phyloP scores from a whole-genome alignment of 2,888 invertebrate genomes.

The Drosophila testacea region DNA sequence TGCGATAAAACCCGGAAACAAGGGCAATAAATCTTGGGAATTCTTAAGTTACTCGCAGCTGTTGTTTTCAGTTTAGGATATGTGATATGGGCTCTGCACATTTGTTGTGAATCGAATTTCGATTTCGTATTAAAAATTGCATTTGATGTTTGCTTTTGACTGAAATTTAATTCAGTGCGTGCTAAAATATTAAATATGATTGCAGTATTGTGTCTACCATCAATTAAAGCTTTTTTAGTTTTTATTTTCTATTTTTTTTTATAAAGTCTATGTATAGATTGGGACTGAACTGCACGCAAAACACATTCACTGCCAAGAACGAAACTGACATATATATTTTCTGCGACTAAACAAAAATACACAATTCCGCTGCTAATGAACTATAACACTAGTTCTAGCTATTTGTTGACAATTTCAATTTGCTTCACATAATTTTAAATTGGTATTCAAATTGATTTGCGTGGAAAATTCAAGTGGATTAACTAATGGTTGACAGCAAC shows the following conservation, averaged over 20 bases:
- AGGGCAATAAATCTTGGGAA: no score
- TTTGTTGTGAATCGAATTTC: no score
- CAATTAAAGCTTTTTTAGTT: background rate
- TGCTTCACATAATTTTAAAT: background rate
- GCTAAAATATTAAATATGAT: no score
- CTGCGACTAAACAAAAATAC: slow-evolving; percentile 7
- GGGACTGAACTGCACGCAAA: slow-evolving; percentile 1
- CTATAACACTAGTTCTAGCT: background rate
- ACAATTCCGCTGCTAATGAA: slow-evolving; percentile 6
- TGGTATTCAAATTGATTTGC: slow-evolving; percentile 5
- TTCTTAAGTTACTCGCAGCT: no score
- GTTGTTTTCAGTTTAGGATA: no score
- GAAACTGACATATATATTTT: background rate
- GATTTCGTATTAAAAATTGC: no score
- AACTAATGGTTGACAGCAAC: background rate
- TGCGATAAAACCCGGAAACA: no score
- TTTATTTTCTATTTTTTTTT: slow-evolving; percentile 3
- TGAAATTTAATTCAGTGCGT: no score
- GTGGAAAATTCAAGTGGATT: background rate
- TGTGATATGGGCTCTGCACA: no score
- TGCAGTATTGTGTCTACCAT: background rate
- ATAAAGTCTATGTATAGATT: slow-evolving; percentile 45
- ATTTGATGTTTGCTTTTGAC: no score
- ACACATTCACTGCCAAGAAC: slow-evolving; percentile 49
- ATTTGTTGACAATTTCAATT: slow-evolving; percentile 11